Base-by-base conservation (phyloP, 2,888 invertebrate species). In the Mimumesa dahlbomi region DNA sequence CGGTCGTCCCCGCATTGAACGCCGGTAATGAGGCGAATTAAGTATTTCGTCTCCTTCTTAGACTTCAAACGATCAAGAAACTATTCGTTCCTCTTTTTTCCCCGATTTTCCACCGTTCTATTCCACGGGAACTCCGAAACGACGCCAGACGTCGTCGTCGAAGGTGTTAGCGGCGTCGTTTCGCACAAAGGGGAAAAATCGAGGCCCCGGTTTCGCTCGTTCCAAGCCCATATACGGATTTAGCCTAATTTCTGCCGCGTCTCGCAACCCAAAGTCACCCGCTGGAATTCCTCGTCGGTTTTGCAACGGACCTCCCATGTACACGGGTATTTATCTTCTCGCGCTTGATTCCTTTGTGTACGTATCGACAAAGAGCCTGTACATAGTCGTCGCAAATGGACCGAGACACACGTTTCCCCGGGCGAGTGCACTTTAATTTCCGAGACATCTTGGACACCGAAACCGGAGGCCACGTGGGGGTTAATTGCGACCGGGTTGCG, bases 241-340 rank as follows among this genome's bases (percentile, higher is more conserved):
- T 80, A 82, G 74, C 82, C 80, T 80, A 82, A 82, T 82, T 82
- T 82, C 77, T 58, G 67, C 25, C 40, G 19, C 40, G 61, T 69
- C 78, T 62, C 63, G 79, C 67, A 76, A 73, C 62, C 46, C 19
- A 21, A 31, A 50, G 48, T 59, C 65, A 71, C 62, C 67, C 70
- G 67, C 43, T 48, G 73, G 72, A 79, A 73, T 77, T 62, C 62
- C 71, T 67, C 64, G 52, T 22, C 56, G 68, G 72, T 79, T 73
- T 76, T 78, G 72, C 72, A 74, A 78, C 46, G 19, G 42, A 25
- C 38, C 25, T n/a, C 13, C 21, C 42, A 16, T 21, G 22, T 25
- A 22, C 6, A 29, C 45, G n/a, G n/a, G 45, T 48, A 52, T 43
- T 61, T 52, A 52, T 61, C 52, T 43, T 13, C 25, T 36, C 61